Evolutionary conservation across 2,797 vertebrate genomes (phyloP).

Genomic region (Taenioides sp.): DNA sequence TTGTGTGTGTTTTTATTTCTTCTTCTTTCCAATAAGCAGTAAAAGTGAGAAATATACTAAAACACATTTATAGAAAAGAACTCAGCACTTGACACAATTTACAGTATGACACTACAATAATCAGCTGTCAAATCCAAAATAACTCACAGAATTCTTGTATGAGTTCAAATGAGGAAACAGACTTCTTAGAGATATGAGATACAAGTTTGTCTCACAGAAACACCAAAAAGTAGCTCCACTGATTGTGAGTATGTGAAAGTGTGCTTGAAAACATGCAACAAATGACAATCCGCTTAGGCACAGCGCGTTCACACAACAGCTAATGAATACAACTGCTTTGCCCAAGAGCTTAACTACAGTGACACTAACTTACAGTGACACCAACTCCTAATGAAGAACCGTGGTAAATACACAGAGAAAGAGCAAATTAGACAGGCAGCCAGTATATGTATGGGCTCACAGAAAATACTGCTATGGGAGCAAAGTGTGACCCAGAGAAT

Average conservation of each 20-base stretch:
- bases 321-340: constrained; percentile 32
- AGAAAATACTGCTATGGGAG: constrained; percentile 14
- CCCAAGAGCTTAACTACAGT: constrained; percentile 23
- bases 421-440: constrained; percentile 16
- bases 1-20: no score
- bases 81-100: background rate
- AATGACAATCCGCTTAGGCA: constrained; percentile 30
- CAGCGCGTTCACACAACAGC: constrained; percentile 22
- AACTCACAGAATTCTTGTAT: constrained; percentile 11
- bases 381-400: constrained; percentile 19
- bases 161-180: constrained; percentile 29
- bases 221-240: constrained; percentile 10
- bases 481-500: constrained; percentile 15
- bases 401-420: constrained; percentile 16
- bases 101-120: constrained; percentile 1
- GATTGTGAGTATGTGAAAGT: background rate
- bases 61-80: no score
- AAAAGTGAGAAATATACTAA: no score
- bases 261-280: constrained; percentile 20
- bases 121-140: constrained; percentile 19
- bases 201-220: constrained; percentile 15
- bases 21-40: no score
- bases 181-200: constrained; percentile 11
- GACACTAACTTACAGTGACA: constrained; percentile 21
- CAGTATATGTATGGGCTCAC: constrained; percentile 14